Evolutionary conservation across 2,888 invertebrate genomes (phyloP).

Genomic region (Campoplex nolae): DNA sequence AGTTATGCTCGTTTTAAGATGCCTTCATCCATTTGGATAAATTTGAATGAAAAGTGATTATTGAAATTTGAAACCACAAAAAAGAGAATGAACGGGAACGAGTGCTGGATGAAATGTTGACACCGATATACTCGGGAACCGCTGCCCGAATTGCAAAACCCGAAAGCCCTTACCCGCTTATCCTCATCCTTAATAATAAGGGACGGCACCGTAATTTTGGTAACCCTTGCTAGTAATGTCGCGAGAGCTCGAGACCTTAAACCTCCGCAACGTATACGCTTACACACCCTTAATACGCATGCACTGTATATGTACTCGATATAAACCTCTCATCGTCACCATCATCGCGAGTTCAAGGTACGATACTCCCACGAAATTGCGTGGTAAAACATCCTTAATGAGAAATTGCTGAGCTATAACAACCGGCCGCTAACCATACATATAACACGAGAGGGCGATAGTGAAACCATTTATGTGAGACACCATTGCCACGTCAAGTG

Average conservation of each 20-base stretch:
- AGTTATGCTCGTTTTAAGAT: background rate
- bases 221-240: constrained; percentile 43
- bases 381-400: constrained; percentile 60
- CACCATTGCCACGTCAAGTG: constrained; percentile 11
- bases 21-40: background rate
- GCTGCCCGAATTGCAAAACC: constrained; percentile 51
- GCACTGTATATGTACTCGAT: constrained; percentile 9
- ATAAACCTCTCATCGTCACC: constrained; percentile 55
- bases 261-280: background rate
- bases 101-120: background rate
- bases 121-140: background rate
- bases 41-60: background rate
- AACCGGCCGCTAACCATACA: constrained; percentile 17
- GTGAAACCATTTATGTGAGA: constrained; percentile 18
- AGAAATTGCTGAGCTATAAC: constrained; percentile 56
- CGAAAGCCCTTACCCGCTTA: constrained; percentile 46
- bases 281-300: constrained; percentile 1
- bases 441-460: constrained; percentile 22
- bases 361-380: constrained; percentile 60
- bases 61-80: background rate
- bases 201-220: constrained; percentile 58
- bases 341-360: constrained; percentile 50
- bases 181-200: constrained; percentile 68
- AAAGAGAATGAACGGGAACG: background rate
- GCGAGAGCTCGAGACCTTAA: constrained; percentile 8